Conservation (phyloP, 2,113 vertebrate genomes). For the Atherinomorus stipes region DNA sequence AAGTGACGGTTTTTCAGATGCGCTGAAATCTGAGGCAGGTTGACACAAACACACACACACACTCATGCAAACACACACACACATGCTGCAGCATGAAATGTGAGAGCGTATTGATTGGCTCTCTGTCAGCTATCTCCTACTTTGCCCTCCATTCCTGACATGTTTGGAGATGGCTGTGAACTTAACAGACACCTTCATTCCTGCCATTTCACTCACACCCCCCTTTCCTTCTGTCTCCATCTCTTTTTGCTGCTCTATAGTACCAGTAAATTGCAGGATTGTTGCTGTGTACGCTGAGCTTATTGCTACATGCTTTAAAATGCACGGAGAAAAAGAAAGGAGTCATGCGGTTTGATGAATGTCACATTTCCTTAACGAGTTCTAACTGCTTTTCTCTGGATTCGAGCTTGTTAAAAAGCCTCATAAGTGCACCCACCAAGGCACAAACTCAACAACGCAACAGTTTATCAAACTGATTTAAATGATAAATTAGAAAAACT, state of each 20-base stretch:
- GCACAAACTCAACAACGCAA: background rate
- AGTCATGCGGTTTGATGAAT: constrained; percentile 3
- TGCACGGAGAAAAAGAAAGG: constrained; percentile 12
- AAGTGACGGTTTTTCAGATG: constrained; percentile 47
- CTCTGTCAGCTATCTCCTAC: constrained; percentile 53
- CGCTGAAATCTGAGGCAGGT: constrained; percentile 6
- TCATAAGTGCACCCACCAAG: background rate
- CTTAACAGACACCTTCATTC: constrained; percentile 32
- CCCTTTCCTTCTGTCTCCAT: constrained; percentile 7
- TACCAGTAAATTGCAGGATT: background rate
- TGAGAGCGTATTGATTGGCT: constrained; percentile 72
- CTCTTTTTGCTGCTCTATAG: constrained; percentile 18
- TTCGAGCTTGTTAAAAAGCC: background rate
- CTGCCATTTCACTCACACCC: constrained; percentile 28
- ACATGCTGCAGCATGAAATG: constrained; percentile 49
- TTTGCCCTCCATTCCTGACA: constrained; percentile 55
- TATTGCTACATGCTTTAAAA: constrained; percentile 6
- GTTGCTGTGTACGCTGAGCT: background rate
- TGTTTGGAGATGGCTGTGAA: constrained; percentile 49
- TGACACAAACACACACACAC: too few relatives aligned
- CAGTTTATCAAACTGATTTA: background rate
- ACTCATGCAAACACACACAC: background rate
- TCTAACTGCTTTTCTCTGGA: background rate
- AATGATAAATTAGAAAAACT: background rate
- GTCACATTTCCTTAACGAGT: background rate